Evolutionary conservation across 2,888 invertebrate genomes (phyloP).

Genomic region (Xanthorhoe spadicearia): DNA sequence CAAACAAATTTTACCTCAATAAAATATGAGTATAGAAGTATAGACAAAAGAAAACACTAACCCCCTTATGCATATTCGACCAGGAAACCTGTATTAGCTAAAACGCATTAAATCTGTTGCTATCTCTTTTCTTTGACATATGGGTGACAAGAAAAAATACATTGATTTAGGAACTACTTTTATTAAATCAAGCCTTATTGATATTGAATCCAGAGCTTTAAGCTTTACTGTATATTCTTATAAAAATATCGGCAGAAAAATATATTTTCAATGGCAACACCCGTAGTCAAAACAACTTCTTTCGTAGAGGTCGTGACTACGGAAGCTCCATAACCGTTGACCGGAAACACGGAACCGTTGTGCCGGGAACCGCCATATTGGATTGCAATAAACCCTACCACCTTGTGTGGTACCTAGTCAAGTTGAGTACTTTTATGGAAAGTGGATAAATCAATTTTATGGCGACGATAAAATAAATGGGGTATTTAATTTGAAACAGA

Average conservation of each 20-base stretch:
- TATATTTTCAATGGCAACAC: slow-evolving; percentile 12
- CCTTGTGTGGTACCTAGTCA: slow-evolving; percentile 26
- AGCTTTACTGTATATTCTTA: too few relatives aligned
- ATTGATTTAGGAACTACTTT: too few relatives aligned
- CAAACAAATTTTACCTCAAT: too few relatives aligned
- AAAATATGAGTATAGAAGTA: too few relatives aligned
- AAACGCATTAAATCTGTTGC: too few relatives aligned
- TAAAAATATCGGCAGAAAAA: neutral
- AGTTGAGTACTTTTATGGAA: slow-evolving; percentile 31
- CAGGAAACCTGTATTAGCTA: too few relatives aligned
- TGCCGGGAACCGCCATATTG: slow-evolving; percentile 59
- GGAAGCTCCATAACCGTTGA: slow-evolving; percentile 58
- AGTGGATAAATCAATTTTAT: slow-evolving; percentile 32
- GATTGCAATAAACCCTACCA: slow-evolving; percentile 21
- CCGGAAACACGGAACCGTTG: slow-evolving; percentile 51
- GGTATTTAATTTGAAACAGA: neutral
- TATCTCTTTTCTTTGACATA: too few relatives aligned
- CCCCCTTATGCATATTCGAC: too few relatives aligned
- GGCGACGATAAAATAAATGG: slow-evolving; percentile 22
- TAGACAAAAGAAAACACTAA: too few relatives aligned
- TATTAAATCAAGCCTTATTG: too few relatives aligned
- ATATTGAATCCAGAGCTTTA: too few relatives aligned
- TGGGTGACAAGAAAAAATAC: too few relatives aligned
- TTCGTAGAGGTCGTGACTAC: slow-evolving; percentile 44
- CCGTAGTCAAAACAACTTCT: slow-evolving; percentile 30